These are phyloP conservation scores for Cataglyphis livida DNA, from an alignment of 2,888 invertebrate species.

Conservation along the genomic window DNA sequence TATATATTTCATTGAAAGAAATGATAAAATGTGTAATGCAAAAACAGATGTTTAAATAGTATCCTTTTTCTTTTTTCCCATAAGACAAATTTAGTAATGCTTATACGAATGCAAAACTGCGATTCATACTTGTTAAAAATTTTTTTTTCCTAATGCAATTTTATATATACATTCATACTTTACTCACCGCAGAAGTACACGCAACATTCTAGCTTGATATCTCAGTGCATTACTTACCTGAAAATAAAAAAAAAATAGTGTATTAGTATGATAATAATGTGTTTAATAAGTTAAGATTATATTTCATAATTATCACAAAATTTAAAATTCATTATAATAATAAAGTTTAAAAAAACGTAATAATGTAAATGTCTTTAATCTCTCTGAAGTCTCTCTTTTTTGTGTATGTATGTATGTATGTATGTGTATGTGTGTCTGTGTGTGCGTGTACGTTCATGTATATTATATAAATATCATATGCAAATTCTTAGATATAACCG, in stretches of 20 bases:
- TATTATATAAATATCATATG: background rate
- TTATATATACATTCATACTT: background rate
- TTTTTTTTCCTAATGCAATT: background rate
- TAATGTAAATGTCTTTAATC: background rate
- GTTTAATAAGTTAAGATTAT: background rate
- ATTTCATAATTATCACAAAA: background rate
- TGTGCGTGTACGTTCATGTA: too few species aligned
- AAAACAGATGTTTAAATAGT: background rate
- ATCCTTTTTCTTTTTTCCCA: background rate
- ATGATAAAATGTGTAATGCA: background rate
- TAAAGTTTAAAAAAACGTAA: background rate
- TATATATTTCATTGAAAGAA: background rate
- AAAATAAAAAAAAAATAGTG: slow-evolving; percentile 14
- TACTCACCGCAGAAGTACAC: slow-evolving; percentile 24
- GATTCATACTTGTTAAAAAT: background rate
- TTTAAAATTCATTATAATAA: background rate
- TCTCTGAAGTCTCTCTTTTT: background rate
- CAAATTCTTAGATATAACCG: background rate
- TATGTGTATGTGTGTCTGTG: too few species aligned
- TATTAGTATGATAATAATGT: slow-evolving; percentile 20
- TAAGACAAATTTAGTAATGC: background rate
- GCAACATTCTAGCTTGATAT: background rate
- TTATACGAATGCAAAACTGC: background rate
- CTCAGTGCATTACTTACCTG: slow-evolving; percentile 33
- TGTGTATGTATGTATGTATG: too few species aligned